A percentile compares a stretch with the other conserved stretches of the same genome.
phyloP scores from a whole-genome alignment of 1,140 invertebrate genomes.

The Drosophila teissieri region DNA sequence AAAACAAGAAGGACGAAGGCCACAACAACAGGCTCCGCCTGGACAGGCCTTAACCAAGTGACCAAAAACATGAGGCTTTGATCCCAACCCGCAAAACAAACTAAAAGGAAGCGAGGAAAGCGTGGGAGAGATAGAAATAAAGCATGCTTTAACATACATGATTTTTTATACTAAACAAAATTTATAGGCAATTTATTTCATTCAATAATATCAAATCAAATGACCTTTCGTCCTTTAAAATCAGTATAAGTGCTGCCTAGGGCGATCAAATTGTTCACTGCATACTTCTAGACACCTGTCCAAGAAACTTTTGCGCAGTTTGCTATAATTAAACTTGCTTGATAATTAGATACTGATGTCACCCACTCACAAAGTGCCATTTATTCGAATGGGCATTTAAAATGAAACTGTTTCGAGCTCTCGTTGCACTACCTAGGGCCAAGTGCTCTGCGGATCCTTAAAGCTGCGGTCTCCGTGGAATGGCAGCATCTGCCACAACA shows the following conservation, averaged over 20 bases:
- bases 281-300: too few species aligned
- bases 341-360: not conserved
- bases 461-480: conserved; percentile 12
- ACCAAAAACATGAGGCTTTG: conserved; percentile 61
- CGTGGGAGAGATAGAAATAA: not conserved
- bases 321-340: too few species aligned
- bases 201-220: too few species aligned
- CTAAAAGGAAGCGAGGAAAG: conserved; percentile 10
- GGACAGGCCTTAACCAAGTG: conserved; percentile 47
- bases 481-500: conserved; percentile 48
- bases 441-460: not conserved
- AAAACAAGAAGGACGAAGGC: conserved; percentile 22
- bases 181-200: too few species aligned
- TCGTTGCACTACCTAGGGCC: not conserved
- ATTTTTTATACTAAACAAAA: too few species aligned
- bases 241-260: too few species aligned
- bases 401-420: not conserved
- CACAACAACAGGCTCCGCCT: conserved; percentile 32
- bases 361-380: not conserved
- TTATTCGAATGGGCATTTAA: not conserved
- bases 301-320: not conserved
- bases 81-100: conserved; percentile 19
- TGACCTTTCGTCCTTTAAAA: too few species aligned
- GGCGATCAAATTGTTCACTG: too few species aligned
- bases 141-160: too few species aligned